These are phyloP conservation scores for Lasioglossum figueresi DNA, from an alignment of 2,888 invertebrate genomes.

Conservation along the genomic window DNA sequence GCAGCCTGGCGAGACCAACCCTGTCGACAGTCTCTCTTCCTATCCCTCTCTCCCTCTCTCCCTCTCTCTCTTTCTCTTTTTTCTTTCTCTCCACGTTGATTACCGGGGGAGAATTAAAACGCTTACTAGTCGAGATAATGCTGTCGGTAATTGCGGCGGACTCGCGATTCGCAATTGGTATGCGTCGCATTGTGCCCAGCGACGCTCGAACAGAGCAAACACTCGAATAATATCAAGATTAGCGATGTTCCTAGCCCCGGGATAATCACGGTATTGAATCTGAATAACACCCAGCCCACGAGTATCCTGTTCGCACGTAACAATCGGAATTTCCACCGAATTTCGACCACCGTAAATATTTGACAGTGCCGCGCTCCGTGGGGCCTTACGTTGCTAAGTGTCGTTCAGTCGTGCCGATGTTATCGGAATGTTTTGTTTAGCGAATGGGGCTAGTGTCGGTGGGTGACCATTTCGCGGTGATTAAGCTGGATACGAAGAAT, in stretches of 20 bases:
- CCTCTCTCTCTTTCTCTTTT: not conserved
- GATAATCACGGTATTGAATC: constrained; percentile 33
- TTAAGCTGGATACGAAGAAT: not conserved
- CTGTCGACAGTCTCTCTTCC: not conserved
- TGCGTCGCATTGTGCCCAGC: not conserved
- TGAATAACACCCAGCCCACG: not conserved
- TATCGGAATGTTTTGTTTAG: not conserved
- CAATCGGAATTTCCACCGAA: not conserved
- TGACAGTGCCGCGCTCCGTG: not conserved
- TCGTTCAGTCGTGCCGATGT: not conserved
- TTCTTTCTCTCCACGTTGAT: not conserved
- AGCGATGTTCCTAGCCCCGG: constrained; percentile 22
- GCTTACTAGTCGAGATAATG: not conserved
- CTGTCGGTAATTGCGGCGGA: not conserved
- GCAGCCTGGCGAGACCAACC: not conserved
- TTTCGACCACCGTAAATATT: not conserved
- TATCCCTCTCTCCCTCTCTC: not conserved
- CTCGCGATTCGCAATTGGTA: constrained; percentile 1
- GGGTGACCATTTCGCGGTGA: not conserved
- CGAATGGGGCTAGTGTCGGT: not conserved
- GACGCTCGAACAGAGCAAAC: constrained; percentile 2
- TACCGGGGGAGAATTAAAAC: not conserved
- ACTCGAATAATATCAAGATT: constrained; percentile 15
- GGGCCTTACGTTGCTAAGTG: not conserved
- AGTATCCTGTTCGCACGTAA: constrained; percentile 12